Base-by-base conservation (phyloP, 2,888 invertebrate genomes). In the Caenorhabditis becei region DNA sequence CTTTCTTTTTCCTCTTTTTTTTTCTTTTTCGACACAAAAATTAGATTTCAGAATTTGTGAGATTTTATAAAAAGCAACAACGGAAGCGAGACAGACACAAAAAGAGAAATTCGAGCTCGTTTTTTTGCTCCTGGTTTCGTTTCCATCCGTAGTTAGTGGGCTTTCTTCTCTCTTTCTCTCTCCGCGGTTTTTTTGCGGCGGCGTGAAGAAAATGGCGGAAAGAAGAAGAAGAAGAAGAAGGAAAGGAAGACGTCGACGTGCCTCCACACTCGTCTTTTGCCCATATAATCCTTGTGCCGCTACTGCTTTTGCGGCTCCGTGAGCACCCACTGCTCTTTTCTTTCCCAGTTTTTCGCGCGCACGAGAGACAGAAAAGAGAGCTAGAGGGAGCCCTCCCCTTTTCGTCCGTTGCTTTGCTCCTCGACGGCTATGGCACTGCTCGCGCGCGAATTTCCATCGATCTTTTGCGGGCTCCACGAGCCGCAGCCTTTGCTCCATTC, bases 361-460 rank as follows among this genome's bases (percentile, higher is more conserved):
- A 28, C 7, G 14, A 37, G n/a, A 56, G n/a, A 32, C 3, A 18
- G 28, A 26, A 14, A 32, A 41, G 41, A 41, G 26, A 56, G 26
- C 14, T 32, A 59, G 59, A 44, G 23, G 20, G 26, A 26, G 47
- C 44, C 47, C 44, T 41, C 56, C 26, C 49, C 58, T 59, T 63
- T 49, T 74, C 66, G 65, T 61, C 59, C 59, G 66, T 75, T 75
- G 41, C 66, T 75, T 66, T 61, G 53, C 66, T 66, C 75, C 75
- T 41, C 72, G 58, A 65, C 41, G 65, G 74, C 74, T 58, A 59
- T 74, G 74, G 65, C 59, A 58, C 59, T 59, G 61, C 65, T 63
- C 71, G 70, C 71, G 65, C 78, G 70, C 77, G 77, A 77, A 77
- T 77, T 70, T 70, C 24, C 77, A 78, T 78, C 78, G 78, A 78